A percentile compares a stretch with the other conserved stretches of the same genome.
These are phyloP conservation scores for Cuculus canorus DNA, from an alignment of 2,797 vertebrate genomes.

Conservation along the genomic window DNA sequence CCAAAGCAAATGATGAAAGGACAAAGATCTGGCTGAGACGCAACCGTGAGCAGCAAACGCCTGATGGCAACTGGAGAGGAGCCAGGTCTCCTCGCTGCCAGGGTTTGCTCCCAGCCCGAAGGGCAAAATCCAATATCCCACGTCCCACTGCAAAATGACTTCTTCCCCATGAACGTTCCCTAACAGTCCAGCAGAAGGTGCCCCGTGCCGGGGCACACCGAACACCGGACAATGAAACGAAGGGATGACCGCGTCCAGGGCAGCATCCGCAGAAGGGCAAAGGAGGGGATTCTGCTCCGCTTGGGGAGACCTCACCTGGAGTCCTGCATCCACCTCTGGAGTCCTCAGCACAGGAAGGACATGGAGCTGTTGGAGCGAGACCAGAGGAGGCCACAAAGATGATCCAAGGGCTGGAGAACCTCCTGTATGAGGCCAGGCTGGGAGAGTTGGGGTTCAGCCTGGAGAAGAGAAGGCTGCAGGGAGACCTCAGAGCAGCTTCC, in stretches of 20 bases:
- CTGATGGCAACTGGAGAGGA: conserved; percentile 2
- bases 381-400: too few species aligned
- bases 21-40: conserved; percentile 24
- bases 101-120: background rate
- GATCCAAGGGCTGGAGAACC: too few species aligned
- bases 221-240: background rate
- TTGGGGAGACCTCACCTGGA: too few species aligned
- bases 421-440: too few species aligned
- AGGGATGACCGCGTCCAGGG: background rate
- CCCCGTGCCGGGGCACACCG: background rate
- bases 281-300: too few species aligned
- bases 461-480: too few species aligned
- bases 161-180: background rate
- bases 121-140: background rate
- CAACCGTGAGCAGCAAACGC: background rate
- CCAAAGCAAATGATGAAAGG: conserved; percentile 3
- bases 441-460: too few species aligned
- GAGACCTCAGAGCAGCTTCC: too few species aligned
- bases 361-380: too few species aligned
- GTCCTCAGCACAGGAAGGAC: too few species aligned
- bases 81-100: background rate
- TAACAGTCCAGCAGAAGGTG: background rate
- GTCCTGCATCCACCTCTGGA: too few species aligned
- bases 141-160: background rate
- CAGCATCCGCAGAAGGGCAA: too few species aligned